These are phyloP conservation scores for Lasioglossum malachurum DNA, from an alignment of 2,888 invertebrate species.

Conservation along the genomic window DNA sequence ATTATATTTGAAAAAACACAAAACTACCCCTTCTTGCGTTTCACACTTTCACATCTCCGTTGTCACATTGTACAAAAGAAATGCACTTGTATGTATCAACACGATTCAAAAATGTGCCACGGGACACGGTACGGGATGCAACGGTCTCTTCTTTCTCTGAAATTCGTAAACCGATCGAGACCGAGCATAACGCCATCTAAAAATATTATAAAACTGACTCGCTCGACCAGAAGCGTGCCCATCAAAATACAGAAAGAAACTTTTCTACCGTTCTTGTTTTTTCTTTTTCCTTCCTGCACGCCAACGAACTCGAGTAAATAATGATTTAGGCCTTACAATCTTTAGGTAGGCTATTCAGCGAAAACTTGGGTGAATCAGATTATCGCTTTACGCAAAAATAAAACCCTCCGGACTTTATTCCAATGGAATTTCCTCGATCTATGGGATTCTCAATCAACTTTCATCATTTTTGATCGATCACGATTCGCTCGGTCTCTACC, in stretches of 20 bases:
- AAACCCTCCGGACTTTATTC: neutral
- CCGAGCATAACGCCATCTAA: slow-evolving; percentile 57
- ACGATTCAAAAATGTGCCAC: slow-evolving; percentile 20
- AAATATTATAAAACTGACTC: slow-evolving; percentile 55
- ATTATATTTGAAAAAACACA: slow-evolving; percentile 19
- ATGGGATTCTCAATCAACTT: slow-evolving; percentile 17
- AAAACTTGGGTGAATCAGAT: neutral
- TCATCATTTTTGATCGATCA: slow-evolving; percentile 2
- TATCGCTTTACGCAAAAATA: neutral
- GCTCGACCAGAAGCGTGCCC: slow-evolving; percentile 23
- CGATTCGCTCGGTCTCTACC: neutral
- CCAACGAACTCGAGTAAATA: neutral
- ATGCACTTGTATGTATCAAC: slow-evolving; percentile 14
- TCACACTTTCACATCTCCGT: neutral
- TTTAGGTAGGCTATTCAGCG: too few relatives aligned
- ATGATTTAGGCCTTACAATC: neutral
- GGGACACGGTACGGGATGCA: slow-evolving; percentile 24
- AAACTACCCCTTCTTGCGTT: neutral
- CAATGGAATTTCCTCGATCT: neutral
- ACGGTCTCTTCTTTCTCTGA: slow-evolving; percentile 9
- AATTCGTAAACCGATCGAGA: slow-evolving; percentile 49
- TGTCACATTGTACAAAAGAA: slow-evolving; percentile 16
- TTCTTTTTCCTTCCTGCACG: neutral
- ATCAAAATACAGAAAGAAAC: slow-evolving; percentile 23
- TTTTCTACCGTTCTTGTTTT: neutral